Conservation (phyloP, 2,113 vertebrate species). For the Vombatus ursinus region DNA sequence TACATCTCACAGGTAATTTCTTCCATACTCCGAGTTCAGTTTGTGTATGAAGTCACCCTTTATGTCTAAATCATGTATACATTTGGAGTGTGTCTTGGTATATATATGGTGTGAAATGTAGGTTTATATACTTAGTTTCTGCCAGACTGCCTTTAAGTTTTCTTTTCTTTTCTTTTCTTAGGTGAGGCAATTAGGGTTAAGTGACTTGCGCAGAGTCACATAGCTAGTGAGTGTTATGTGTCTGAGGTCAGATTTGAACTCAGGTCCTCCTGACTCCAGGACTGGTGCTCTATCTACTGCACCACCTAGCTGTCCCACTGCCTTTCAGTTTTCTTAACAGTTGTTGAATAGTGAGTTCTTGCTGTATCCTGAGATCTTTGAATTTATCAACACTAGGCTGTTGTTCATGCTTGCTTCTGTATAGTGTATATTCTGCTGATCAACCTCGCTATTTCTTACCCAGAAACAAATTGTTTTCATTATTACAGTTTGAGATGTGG, state of each 20-base stretch:
- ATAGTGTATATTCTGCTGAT: background rate
- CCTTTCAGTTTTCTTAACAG: background rate
- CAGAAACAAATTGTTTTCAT: background rate
- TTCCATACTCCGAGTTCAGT: background rate
- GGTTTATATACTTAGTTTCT: background rate
- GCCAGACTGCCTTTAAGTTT: background rate
- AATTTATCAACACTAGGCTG: background rate
- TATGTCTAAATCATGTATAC: background rate
- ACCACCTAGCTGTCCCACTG: too few relatives aligned
- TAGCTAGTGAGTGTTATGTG: too few relatives aligned
- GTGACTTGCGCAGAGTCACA: too few relatives aligned
- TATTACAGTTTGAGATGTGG: background rate
- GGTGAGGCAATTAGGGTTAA: too few relatives aligned
- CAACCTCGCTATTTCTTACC: too few relatives aligned
- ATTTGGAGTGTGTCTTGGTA: background rate
- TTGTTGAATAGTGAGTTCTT: background rate
- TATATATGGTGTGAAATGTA: too few relatives aligned
- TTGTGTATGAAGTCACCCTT: background rate
- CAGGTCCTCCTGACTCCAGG: too few relatives aligned
- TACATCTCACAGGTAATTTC: background rate
- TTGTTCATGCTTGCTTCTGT: background rate
- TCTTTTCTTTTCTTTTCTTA: background rate
- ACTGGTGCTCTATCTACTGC: too few relatives aligned
- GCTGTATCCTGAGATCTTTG: background rate
- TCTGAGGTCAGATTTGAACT: too few relatives aligned